phyloP scores from a whole-genome alignment of 2,888 invertebrate genomes.

The Eledona agricola region DNA sequence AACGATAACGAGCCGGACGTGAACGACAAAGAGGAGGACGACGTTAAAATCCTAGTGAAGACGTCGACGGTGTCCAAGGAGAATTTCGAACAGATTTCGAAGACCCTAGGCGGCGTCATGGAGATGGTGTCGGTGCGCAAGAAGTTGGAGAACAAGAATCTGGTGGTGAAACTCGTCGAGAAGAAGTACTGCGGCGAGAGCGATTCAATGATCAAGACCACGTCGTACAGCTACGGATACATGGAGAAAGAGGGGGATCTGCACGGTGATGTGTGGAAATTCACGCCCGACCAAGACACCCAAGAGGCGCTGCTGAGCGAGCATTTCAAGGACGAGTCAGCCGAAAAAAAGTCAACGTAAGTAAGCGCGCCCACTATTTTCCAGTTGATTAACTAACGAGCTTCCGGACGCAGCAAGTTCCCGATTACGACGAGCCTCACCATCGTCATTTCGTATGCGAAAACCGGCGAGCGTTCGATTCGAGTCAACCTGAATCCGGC shows the following conservation, averaged over 20 bases:
- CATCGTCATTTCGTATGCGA: constrained; percentile 62
- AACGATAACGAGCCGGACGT: constrained; percentile 1
- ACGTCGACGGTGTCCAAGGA: constrained; percentile 36
- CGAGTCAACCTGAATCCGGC: constrained; percentile 57
- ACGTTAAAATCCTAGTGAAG: constrained; percentile 17
- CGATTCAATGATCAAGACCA: constrained; percentile 37
- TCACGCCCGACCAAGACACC: constrained; percentile 43
- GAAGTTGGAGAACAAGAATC: constrained; percentile 46
- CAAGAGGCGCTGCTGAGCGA: constrained; percentile 38
- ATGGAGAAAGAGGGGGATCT: constrained; percentile 42
- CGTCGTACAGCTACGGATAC: constrained; percentile 50
- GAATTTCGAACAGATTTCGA: constrained; percentile 48
- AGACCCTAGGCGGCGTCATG: constrained; percentile 54
- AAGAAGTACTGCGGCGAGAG: constrained; percentile 34
- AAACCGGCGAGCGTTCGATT: constrained; percentile 61
- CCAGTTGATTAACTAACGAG: too few species aligned
- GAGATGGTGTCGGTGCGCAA: constrained; percentile 53
- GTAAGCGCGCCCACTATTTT: too few species aligned
- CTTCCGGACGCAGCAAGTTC: constrained; percentile 50
- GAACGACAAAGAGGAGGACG: constrained; percentile 3
- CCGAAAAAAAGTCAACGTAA: constrained; percentile 36
- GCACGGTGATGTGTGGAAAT: constrained; percentile 41
- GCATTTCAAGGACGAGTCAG: constrained; percentile 10
- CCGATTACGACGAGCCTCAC: constrained; percentile 61
- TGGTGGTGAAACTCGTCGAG: constrained; percentile 47